Percentiles rank a stretch among this genome's conserved stretches.
Conservation (phyloP, 2,113 vertebrate species). For the Xiphophorus couchianus region DNA sequence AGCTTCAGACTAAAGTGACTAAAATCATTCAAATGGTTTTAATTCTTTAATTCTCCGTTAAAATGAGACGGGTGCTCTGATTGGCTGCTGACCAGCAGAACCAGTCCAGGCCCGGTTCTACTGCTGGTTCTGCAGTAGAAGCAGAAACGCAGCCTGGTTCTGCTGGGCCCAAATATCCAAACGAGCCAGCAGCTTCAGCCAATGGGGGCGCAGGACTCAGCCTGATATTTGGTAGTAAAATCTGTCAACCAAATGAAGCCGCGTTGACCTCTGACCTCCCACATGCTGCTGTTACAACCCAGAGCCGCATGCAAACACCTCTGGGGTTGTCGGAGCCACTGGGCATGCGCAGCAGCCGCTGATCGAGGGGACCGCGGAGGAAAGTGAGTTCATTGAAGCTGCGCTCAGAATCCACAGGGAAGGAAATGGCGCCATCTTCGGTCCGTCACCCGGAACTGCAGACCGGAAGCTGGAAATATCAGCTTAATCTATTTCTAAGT, state of each 20-base stretch:
- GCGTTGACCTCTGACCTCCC: slow-evolving; percentile 45
- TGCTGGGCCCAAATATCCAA: no score
- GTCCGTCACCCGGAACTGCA: slow-evolving; percentile 23
- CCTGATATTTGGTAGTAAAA: slow-evolving; percentile 58
- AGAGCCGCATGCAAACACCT: not conserved
- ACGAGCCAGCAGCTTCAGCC: not conserved
- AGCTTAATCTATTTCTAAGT: no score
- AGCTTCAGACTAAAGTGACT: not conserved
- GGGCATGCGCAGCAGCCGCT: no score
- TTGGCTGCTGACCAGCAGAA: no score
- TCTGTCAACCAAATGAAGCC: slow-evolving; percentile 21
- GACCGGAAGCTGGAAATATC: not conserved
- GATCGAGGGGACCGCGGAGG: no score
- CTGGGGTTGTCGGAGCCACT: not conserved
- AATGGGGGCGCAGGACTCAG: not conserved
- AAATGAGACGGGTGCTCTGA: no score
- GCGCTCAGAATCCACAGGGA: no score
- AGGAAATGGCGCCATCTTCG: slow-evolving; percentile 51
- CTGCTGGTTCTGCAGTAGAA: not conserved
- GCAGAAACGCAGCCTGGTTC: not conserved
- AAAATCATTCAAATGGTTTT: not conserved
- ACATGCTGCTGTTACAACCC: not conserved
- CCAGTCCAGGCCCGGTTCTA: not conserved
- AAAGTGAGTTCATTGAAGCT: no score
- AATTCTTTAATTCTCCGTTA: not conserved